Evolutionary conservation across 1,140 invertebrate genomes (phyloP).

Genomic region (Bombus vancouverensis): DNA sequence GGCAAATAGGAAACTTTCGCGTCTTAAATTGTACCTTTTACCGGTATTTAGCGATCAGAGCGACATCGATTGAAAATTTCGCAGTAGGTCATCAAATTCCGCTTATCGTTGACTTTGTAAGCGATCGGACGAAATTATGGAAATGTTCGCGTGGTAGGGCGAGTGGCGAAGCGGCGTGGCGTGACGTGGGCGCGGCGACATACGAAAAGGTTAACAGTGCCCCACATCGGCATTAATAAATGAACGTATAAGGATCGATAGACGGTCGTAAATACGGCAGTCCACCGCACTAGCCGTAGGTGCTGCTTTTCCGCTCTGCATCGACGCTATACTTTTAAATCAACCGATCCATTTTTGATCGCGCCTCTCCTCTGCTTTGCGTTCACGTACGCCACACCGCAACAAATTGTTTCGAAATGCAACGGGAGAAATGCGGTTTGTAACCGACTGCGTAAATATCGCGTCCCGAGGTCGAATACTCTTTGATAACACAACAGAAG

Average conservation of each 20-base stretch:
- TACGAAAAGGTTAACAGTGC: slow-evolving; percentile 57
- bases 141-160: background rate
- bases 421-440: background rate
- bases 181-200: slow-evolving; percentile 35
- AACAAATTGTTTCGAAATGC: background rate
- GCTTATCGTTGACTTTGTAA: background rate
- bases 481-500: background rate
- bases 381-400: background rate
- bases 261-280: slow-evolving; percentile 21
- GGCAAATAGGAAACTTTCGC: no score
- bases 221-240: slow-evolving; percentile 62
- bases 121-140: background rate
- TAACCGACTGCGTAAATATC: background rate
- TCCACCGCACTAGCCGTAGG: slow-evolving; percentile 15
- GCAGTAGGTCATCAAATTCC: background rate
- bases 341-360: slow-evolving; percentile 32
- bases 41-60: no score
- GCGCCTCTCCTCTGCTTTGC: background rate
- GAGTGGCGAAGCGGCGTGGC: background rate
- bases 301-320: background rate
- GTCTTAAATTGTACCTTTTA: no score
- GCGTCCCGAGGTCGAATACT: background rate
- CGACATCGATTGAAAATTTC: background rate
- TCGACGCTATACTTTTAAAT: slow-evolving; percentile 24
- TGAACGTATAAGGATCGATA: slow-evolving; percentile 58